Evolutionary conservation across 2,888 invertebrate genomes (phyloP), one percentile per base, ranked within the genome.

Genomic region (Himalopsyche tibetana): DNA sequence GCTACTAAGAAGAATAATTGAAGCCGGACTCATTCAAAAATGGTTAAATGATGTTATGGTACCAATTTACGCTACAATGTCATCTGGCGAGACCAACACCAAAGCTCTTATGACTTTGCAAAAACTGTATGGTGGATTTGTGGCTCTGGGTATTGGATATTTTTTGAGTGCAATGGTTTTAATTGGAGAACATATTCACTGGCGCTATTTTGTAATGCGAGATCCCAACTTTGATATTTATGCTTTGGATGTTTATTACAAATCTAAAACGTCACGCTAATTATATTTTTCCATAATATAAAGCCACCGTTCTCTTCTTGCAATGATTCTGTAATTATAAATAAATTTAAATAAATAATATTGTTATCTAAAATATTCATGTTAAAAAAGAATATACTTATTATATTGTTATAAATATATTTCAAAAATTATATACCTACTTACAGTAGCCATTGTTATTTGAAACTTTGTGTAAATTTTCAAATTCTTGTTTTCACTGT

Each of bases 1-100:
- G 89, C 94, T 95, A 89, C 93, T 97, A 74, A 92, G 94, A 89
- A 92, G 94, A 82, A 93, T 97, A 12, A 93, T 95, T 0, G 97
- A 97, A 92, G 95, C 95, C 0, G 97, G 97, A 1, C 89, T 97
- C 6, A 94, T 97, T 0, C 93, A 94, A 86, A 97, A 97, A 90
- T 97, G 97, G 97, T 91, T 96, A 2, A 95, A 94, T 87, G 97
- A 97, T 90, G 95, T 95, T 0, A 96, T 96, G 93, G 92, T 94
- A 82, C 93, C 94, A 84, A 92, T 93, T 82, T 90, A 92, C 83
- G 93, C 94, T 3, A 91, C 94, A 81, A 94, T 94, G 87, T 92
- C 92, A 0, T 95, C 94, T 89, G 90, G 92, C 74, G 93, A 94
- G 80, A 92, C 94, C 0, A 94, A 94, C 84, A 91, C 94, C n/a